A percentile compares a stretch with the other conserved stretches of the same genome.
Evolutionary conservation across 1,140 invertebrate genomes (phyloP).

Genomic region (Agrypnia vestita): DNA sequence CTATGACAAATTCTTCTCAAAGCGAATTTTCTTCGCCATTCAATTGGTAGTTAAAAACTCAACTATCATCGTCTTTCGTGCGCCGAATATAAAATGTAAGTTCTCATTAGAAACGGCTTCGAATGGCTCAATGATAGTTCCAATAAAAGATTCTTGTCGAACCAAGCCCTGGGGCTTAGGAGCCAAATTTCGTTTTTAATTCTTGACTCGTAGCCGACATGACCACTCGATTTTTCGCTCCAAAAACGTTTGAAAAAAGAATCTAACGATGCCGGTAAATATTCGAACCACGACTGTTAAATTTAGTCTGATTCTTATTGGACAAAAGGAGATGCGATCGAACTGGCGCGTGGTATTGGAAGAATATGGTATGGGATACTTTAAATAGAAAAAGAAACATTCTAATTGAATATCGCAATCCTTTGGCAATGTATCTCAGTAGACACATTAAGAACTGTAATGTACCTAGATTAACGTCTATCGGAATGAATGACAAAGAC

Average conservation of each 20-base stretch:
- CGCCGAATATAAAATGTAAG: not conserved
- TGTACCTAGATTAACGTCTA: too few relatives aligned
- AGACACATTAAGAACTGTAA: too few relatives aligned
- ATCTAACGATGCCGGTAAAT: not conserved
- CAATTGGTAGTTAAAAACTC: not conserved
- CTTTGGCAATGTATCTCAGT: not conserved
- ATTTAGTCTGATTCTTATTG: slow-evolving; percentile 28
- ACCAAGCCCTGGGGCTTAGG: not conserved
- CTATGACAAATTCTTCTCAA: too few relatives aligned
- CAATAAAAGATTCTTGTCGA: slow-evolving; percentile 12
- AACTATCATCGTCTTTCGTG: slow-evolving; percentile 7
- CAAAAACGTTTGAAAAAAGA: slow-evolving; percentile 18
- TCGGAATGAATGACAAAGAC: too few relatives aligned
- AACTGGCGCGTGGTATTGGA: not conserved
- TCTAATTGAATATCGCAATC: slow-evolving; percentile 28
- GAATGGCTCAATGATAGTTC: slow-evolving; percentile 15
- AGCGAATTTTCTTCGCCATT: not conserved
- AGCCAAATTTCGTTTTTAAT: slow-evolving; percentile 1
- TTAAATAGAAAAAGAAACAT: slow-evolving; percentile 14
- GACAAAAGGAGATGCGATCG: not conserved
- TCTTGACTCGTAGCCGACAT: not conserved
- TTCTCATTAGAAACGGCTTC: not conserved
- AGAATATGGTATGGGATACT: not conserved
- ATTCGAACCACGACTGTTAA: slow-evolving; percentile 21
- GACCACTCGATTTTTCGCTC: slow-evolving; percentile 27